Percentiles rank a stretch among this genome's conserved stretches.
Conservation (phyloP, 2,113 vertebrate species). For the Theristicus caerulescens region DNA sequence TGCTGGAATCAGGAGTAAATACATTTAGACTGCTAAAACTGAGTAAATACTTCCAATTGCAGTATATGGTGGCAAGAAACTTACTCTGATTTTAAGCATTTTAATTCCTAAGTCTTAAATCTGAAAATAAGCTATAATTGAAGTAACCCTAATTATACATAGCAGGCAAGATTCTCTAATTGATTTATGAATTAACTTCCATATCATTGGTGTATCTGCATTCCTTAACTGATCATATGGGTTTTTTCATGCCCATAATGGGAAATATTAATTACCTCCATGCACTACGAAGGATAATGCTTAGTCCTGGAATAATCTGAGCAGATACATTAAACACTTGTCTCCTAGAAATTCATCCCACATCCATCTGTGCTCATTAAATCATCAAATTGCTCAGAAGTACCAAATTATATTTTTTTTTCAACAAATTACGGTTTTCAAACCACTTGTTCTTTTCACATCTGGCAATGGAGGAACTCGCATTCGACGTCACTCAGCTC, state of each 20-base stretch:
- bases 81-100: conserved; percentile 29
- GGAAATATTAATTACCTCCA: conserved; percentile 64
- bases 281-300: conserved; percentile 57
- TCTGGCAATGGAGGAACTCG: conserved; percentile 49
- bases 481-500: conserved; percentile 3
- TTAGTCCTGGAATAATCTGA: conserved; percentile 61
- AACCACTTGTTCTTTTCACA: conserved; percentile 69
- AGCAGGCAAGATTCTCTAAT: conserved; percentile 45
- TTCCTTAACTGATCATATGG: conserved; percentile 43
- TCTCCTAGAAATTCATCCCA: conserved; percentile 65
- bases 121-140: conserved; percentile 53
- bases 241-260: conserved; percentile 48
- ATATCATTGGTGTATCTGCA: conserved; percentile 25
- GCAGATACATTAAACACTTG: conserved; percentile 61
- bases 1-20: not conserved
- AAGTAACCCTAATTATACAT: conserved; percentile 59
- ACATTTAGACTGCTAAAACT: not conserved
- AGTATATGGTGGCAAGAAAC: not conserved
- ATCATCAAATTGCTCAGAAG: conserved; percentile 68
- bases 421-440: conserved; percentile 63
- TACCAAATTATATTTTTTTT: conserved; percentile 61
- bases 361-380: conserved; percentile 72
- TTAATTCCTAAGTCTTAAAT: conserved; percentile 40
- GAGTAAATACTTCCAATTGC: not conserved
- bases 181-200: conserved; percentile 56